These are phyloP conservation scores for Sternotherus odoratus DNA, from an alignment of 2,797 vertebrate species.

Conservation along the genomic window DNA sequence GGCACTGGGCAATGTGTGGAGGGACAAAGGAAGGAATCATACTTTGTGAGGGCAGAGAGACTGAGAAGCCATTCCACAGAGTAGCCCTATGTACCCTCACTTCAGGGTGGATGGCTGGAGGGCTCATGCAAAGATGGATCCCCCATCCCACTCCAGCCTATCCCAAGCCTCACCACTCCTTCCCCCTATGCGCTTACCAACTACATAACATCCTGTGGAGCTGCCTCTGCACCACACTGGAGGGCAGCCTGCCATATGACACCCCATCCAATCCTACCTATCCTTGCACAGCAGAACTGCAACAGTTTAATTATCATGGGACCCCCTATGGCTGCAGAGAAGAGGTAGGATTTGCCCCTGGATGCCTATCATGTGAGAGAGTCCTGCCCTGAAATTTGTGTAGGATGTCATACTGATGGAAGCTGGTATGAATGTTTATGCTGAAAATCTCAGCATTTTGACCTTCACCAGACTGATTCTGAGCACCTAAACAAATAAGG, in stretches of 20 bases:
- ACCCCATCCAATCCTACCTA: background rate
- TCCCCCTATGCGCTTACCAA: background rate
- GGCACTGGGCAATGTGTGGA: background rate
- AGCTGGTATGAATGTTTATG: background rate
- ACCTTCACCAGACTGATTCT: background rate
- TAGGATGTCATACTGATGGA: background rate
- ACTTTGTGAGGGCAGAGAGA: background rate
- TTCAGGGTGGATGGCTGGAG: background rate
- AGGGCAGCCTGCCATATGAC: background rate
- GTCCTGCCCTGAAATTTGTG: background rate
- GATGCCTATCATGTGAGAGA: too few species aligned
- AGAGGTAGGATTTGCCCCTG: background rate
- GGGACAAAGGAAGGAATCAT: background rate
- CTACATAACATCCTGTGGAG: background rate
- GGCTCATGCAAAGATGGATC: background rate
- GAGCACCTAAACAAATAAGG: background rate
- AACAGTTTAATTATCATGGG: background rate
- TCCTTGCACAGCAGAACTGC: background rate
- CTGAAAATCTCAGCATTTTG: background rate
- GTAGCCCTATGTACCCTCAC: too few species aligned
- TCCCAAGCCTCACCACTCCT: background rate
- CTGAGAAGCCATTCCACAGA: background rate
- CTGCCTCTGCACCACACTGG: background rate
- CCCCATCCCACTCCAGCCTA: background rate
- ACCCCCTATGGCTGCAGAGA: background rate